phyloP scores from a whole-genome alignment of 1,140 invertebrate genomes.

The Bombus pascuorum region DNA sequence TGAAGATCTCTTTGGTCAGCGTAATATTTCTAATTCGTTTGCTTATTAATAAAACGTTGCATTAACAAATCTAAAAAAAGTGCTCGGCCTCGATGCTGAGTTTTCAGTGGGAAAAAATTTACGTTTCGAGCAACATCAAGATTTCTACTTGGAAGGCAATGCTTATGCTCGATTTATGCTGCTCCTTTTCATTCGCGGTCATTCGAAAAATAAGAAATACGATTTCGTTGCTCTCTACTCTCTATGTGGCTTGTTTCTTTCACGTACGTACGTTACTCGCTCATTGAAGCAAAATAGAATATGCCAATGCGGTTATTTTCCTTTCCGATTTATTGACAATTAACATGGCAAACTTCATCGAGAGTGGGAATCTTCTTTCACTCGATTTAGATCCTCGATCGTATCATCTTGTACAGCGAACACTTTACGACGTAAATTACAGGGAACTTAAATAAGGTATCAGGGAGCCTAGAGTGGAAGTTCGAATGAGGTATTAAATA shows the following conservation, averaged over 20 bases:
- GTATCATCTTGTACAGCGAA: not conserved
- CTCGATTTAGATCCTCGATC: not conserved
- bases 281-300: not conserved
- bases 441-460: too few relatives aligned
- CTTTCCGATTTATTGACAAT: not conserved
- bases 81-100: not conserved
- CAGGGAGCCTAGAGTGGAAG: not conserved
- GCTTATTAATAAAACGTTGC: not conserved
- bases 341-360: not conserved
- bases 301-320: not conserved
- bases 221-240: not conserved
- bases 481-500: not conserved
- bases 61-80: constrained; percentile 9
- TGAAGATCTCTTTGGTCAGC: not conserved
- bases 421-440: not conserved
- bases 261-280: not conserved
- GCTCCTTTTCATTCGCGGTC: constrained; percentile 6
- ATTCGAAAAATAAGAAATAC: not conserved
- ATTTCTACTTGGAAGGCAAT: not conserved
- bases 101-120: not conserved
- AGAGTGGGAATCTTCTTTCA: not conserved
- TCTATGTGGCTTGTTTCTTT: not conserved
- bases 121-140: not conserved
- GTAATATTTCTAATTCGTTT: not conserved
- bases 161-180: constrained; percentile 15